phyloP scores from a whole-genome alignment of 1,140 invertebrate species.

The Euwallacea fornicatus region DNA sequence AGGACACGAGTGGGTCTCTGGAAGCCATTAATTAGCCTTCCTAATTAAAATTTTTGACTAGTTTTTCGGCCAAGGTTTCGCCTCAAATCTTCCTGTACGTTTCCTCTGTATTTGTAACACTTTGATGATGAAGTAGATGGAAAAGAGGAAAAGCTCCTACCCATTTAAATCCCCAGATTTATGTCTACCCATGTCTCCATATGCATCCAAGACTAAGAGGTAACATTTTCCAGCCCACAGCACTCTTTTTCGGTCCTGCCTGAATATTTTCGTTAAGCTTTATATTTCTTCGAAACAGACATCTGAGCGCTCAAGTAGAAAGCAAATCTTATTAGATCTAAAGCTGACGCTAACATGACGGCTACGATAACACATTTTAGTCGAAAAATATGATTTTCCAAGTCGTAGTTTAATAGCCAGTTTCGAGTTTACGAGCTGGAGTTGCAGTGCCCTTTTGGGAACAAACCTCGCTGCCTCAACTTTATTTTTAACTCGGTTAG shows the following conservation, averaged over 20 bases:
- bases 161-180: background rate
- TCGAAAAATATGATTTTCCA: background rate
- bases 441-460: too few species aligned
- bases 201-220: background rate
- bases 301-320: background rate
- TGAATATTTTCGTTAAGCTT: background rate
- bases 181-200: background rate
- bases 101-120: background rate
- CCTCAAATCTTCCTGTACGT: background rate
- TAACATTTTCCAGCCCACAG: background rate
- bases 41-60: background rate
- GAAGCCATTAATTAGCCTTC: too few species aligned
- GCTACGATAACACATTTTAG: background rate
- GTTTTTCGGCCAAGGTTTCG: background rate
- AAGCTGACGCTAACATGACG: background rate
- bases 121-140: background rate
- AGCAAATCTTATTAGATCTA: background rate
- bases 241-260: background rate
- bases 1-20: too few species aligned
- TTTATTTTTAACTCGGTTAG: background rate
- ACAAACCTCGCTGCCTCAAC: background rate
- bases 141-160: background rate
- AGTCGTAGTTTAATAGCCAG: too few species aligned
- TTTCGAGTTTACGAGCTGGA: too few species aligned
- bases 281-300: too few species aligned